A percentile compares a stretch with the other conserved stretches of the same genome.
Conservation (phyloP, 1,140 invertebrate genomes). For the Triops cancriformis region DNA sequence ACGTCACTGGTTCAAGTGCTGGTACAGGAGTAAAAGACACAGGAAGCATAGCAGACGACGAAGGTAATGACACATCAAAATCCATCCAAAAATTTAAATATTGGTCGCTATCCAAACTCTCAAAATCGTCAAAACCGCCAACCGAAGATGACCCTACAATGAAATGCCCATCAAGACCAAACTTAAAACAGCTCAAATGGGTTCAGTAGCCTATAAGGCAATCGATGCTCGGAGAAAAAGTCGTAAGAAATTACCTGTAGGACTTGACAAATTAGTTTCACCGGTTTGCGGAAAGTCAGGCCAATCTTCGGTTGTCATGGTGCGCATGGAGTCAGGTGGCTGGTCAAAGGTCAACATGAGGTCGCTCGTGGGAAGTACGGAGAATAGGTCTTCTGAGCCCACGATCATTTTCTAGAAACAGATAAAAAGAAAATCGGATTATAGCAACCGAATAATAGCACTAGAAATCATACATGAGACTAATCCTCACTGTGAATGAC, state of each 20-base stretch:
- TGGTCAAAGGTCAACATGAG: conserved; percentile 8
- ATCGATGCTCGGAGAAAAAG: background rate
- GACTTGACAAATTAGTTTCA: conserved; percentile 6
- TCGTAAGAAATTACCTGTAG: background rate
- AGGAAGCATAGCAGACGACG: background rate
- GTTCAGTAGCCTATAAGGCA: too few relatives aligned
- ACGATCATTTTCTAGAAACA: background rate
- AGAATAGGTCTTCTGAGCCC: background rate
- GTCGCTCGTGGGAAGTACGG: background rate
- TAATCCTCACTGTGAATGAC: background rate
- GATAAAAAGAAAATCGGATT: background rate
- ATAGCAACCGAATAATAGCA: background rate
- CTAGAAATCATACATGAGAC: background rate
- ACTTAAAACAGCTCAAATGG: too few relatives aligned
- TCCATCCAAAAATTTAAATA: conserved; percentile 11
- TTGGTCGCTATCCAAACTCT: conserved; percentile 3
- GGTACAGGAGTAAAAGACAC: background rate
- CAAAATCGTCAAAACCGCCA: conserved; percentile 9
- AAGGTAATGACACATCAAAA: background rate
- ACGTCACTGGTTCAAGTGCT: background rate
- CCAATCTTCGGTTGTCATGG: conserved; percentile 3
- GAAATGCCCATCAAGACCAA: background rate
- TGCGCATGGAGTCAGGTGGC: background rate
- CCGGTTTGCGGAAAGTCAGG: background rate
- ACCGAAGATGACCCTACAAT: conserved; percentile 2